These are phyloP conservation scores for Rhodeus uyekii DNA, from an alignment of 2,797 vertebrate species.

Conservation along the genomic window DNA sequence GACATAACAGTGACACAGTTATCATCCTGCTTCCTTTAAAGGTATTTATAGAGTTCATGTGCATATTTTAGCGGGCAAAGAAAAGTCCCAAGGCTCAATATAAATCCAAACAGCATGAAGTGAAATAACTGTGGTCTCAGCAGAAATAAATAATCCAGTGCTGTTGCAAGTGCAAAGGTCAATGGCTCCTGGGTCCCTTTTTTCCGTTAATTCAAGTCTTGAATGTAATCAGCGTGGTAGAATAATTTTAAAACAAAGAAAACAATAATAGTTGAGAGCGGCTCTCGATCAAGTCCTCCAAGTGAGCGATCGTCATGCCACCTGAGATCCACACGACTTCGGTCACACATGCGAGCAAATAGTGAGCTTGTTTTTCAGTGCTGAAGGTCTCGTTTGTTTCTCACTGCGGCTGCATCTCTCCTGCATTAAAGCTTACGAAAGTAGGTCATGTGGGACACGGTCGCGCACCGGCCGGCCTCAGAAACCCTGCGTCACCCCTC, in stretches of 20 bases:
- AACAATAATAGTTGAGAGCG: conserved; percentile 3
- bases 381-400: conserved; percentile 13
- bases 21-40: not conserved
- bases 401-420: conserved; percentile 20
- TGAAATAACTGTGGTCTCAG: not conserved
- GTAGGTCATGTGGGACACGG: conserved; percentile 66
- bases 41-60: not conserved
- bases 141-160: conserved; percentile 3
- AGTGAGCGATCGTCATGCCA: not conserved
- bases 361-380: conserved; percentile 1
- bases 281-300: not conserved
- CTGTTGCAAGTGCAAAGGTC: conserved; percentile 6
- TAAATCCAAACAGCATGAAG: not conserved
- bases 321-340: conserved; percentile 37
- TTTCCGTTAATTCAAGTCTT: not conserved
- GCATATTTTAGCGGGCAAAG: not conserved
- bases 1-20: not conserved
- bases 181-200: not conserved
- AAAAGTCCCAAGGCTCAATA: not conserved
- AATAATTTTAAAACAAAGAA: not conserved
- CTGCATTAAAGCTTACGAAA: conserved; percentile 48
- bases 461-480: conserved; percentile 38
- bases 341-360: not conserved
- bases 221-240: not conserved
- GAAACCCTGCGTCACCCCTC: conserved; percentile 12